Percentiles rank a stretch among this genome's conserved stretches.
phyloP scores from a whole-genome alignment of 2,888 invertebrate genomes.

The Carabus problematicus region DNA sequence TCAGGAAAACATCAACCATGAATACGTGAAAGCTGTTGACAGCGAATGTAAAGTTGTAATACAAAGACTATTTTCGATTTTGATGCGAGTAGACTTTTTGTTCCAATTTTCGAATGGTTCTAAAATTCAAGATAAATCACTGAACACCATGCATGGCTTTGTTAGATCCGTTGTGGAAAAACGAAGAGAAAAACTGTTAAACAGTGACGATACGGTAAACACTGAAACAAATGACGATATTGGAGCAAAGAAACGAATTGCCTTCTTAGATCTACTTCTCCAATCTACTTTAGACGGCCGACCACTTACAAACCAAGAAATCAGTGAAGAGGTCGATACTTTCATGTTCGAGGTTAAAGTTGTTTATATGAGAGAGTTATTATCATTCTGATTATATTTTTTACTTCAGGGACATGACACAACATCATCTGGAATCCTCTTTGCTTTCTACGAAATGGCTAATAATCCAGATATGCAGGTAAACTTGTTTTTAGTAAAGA shows the following conservation, averaged over 20 bases:
- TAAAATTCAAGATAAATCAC: constrained; percentile 61
- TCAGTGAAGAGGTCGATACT: constrained; percentile 16
- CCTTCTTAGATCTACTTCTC: constrained; percentile 18
- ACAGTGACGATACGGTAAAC: neutral
- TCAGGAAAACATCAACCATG: constrained; percentile 71
- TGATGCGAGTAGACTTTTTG: constrained; percentile 61
- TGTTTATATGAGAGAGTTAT: neutral
- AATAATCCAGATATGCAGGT: constrained; percentile 59
- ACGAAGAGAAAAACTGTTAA: constrained; percentile 53
- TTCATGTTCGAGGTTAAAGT: constrained; percentile 23
- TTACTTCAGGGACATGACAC: constrained; percentile 62
- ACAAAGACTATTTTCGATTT: constrained; percentile 54
- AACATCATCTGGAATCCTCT: constrained; percentile 62
- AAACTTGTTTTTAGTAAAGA: neutral
- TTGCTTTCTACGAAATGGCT: constrained; percentile 62
- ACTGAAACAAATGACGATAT: neutral
- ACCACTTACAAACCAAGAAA: constrained; percentile 8
- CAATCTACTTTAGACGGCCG: constrained; percentile 8
- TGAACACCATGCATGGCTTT: constrained; percentile 63
- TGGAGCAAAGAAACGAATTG: constrained; percentile 18
- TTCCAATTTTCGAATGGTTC: constrained; percentile 65
- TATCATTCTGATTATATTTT: constrained; percentile 31
- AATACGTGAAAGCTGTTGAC: constrained; percentile 67
- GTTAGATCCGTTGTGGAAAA: constrained; percentile 65
- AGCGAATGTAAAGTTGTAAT: constrained; percentile 57